Conservation (phyloP, 2,113 vertebrate genomes). For the Lampris megalopsis region DNA sequence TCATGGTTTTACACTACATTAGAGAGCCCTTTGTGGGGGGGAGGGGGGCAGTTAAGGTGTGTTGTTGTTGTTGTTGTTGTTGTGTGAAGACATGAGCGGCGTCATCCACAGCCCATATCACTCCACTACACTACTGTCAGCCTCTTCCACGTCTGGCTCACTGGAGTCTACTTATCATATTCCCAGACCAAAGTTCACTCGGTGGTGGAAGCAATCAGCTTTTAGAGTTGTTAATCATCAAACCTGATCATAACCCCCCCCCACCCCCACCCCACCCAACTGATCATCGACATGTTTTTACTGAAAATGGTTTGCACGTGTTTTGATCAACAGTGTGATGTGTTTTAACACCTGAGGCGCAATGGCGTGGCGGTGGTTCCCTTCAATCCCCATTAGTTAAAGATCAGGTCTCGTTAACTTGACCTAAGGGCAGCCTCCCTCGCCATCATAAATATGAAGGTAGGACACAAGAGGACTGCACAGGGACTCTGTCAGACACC, state of each 20-base stretch:
- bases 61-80: neutral
- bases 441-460: constrained; percentile 29
- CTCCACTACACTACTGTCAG: neutral
- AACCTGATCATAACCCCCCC: constrained; percentile 38
- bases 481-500: neutral
- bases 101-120: neutral
- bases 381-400: neutral
- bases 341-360: neutral
- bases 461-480: neutral
- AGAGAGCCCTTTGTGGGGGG: neutral
- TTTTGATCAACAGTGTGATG: too few species aligned
- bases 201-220: constrained; percentile 31
- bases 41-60: neutral
- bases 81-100: neutral
- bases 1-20: neutral
- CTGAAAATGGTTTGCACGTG: neutral
- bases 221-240: constrained; percentile 60
- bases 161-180: constrained; percentile 32
- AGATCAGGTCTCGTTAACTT: neutral
- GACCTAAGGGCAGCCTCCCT: neutral
- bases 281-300: neutral
- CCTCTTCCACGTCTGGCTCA: neutral
- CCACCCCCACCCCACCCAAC: neutral
- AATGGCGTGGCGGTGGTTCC: neutral
- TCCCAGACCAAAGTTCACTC: constrained; percentile 53